phyloP scores from a whole-genome alignment of 53 echinoderm and acorn worm species.

The Luidia sarsii region DNA sequence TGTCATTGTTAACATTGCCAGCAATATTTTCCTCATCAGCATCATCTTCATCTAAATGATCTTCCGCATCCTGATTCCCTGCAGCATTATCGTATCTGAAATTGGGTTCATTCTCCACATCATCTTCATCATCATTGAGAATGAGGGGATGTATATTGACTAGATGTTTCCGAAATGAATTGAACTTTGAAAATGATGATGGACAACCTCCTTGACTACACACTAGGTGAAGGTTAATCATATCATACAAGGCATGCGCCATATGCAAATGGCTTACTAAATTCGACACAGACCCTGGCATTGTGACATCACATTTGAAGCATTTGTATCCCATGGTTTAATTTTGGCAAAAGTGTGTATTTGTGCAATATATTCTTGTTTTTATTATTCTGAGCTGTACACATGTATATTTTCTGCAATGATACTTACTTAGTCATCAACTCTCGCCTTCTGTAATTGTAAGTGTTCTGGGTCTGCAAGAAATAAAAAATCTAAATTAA shows the following conservation, averaged over 20 bases:
- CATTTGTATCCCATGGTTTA: not conserved
- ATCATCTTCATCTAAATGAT: not conserved
- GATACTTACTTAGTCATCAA: too few relatives aligned
- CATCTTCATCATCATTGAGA: not conserved
- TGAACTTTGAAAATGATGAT: conserved; percentile 10
- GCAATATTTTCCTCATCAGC: not conserved
- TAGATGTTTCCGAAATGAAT: conserved; percentile 13
- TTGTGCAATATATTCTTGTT: too few relatives aligned
- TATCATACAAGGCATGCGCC: conserved; percentile 16
- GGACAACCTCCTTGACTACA: conserved; percentile 27
- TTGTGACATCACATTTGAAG: not conserved
- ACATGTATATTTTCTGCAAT: too few relatives aligned
- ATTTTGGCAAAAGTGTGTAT: too few relatives aligned
- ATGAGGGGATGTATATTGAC: not conserved
- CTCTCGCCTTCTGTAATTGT: too few relatives aligned
- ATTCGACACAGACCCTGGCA: conserved; percentile 2
- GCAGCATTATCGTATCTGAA: not conserved
- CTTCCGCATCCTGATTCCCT: not conserved
- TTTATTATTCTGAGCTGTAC: too few relatives aligned
- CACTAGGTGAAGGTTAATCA: not conserved
- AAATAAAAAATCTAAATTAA: too few relatives aligned
- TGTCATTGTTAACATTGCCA: not conserved
- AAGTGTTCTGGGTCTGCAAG: too few relatives aligned
- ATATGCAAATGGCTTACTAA: conserved; percentile 17
- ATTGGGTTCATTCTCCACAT: not conserved